These are phyloP conservation scores for Crossaster papposus DNA, from an alignment of 53 echinoderm and acorn worm species.

Conservation along the genomic window DNA sequence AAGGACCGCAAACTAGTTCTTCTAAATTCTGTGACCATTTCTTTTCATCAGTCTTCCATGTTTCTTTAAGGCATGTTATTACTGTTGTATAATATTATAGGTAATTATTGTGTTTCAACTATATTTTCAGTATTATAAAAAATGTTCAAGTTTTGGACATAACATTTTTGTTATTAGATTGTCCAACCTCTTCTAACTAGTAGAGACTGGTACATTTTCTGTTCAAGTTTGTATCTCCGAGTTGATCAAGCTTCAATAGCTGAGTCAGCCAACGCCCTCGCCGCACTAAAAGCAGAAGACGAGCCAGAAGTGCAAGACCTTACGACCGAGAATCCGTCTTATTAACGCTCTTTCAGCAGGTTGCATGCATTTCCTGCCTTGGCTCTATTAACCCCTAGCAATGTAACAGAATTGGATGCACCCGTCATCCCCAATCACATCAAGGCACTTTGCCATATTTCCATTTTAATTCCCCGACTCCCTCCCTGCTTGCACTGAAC, in stretches of 20 bases:
- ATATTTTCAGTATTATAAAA: too few relatives aligned
- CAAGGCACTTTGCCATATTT: conserved; percentile 23
- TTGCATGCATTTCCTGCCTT: conserved; percentile 48
- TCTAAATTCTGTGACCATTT: neutral
- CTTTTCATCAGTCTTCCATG: too few relatives aligned
- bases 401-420: conserved; percentile 60
- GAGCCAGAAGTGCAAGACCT: conserved; percentile 8
- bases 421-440: conserved; percentile 53
- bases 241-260: neutral
- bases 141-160: too few relatives aligned
- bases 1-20: neutral
- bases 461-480: conserved; percentile 62
- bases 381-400: conserved; percentile 30
- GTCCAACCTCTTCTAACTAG: too few relatives aligned
- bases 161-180: too few relatives aligned
- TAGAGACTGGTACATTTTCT: too few relatives aligned
- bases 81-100: too few relatives aligned
- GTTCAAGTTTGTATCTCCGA: too few relatives aligned
- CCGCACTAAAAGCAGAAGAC: neutral
- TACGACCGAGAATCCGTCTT: conserved; percentile 3
- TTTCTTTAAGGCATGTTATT: too few relatives aligned
- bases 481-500: conserved; percentile 18
- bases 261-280: neutral
- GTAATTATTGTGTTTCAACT: too few relatives aligned
- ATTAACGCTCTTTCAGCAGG: conserved; percentile 43